Conservation (phyloP, 2,888 invertebrate genomes). For the Herminia tarsipennalis region DNA sequence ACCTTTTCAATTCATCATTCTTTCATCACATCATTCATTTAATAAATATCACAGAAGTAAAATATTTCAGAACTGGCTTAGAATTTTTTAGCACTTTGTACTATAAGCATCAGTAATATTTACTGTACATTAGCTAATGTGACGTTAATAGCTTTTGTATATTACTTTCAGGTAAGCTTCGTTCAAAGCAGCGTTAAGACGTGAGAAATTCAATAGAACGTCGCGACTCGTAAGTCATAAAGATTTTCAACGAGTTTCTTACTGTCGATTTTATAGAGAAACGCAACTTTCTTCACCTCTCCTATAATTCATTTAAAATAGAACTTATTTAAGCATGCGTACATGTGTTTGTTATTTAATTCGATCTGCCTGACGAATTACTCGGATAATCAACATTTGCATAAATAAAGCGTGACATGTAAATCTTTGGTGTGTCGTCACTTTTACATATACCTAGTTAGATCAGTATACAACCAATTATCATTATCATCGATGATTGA, state of each 20-base stretch:
- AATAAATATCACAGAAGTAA: no score
- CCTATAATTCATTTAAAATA: constrained; percentile 25
- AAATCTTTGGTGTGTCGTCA: no score
- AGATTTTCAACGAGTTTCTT: constrained; percentile 48
- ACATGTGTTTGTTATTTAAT: constrained; percentile 9
- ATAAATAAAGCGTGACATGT: no score
- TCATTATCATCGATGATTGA: no score
- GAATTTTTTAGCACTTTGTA: not conserved
- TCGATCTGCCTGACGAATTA: constrained; percentile 5
- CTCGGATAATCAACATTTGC: constrained; percentile 7
- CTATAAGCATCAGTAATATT: constrained; percentile 1
- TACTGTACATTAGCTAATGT: constrained; percentile 10
- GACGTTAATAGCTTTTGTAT: constrained; percentile 24
- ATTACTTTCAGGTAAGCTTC: constrained; percentile 54
- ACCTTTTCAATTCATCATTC: no score
- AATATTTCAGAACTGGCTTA: no score
- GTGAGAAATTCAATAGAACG: constrained; percentile 55
- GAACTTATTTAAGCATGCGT: constrained; percentile 13
- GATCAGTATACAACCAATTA: no score
- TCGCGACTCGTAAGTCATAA: constrained; percentile 46
- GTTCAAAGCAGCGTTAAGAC: constrained; percentile 24
- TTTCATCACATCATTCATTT: no score
- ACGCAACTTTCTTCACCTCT: constrained; percentile 28
- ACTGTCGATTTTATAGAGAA: constrained; percentile 31
- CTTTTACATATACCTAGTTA: no score